These are phyloP conservation scores for Regulus satrapa DNA, from an alignment of 2,113 vertebrate species.

Conservation along the genomic window DNA sequence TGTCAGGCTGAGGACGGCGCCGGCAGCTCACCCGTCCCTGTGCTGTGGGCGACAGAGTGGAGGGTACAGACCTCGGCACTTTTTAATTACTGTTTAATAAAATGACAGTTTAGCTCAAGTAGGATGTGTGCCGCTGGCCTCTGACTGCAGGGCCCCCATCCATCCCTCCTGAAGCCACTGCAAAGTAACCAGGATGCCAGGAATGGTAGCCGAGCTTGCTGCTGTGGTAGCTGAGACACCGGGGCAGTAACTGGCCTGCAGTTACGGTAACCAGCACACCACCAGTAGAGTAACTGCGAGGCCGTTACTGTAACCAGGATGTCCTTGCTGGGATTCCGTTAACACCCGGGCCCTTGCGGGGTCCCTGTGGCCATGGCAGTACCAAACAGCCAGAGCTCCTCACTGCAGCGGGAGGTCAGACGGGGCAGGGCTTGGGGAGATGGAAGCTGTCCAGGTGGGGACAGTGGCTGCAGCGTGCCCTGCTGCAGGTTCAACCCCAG, in stretches of 20 bases:
- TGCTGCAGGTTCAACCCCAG: rapidly evolving
- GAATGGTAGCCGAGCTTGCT: not conserved
- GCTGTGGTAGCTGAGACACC: not conserved
- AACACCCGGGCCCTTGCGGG: rapidly evolving
- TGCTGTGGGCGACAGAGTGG: not conserved
- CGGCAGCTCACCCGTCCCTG: not conserved
- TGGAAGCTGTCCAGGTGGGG: not conserved
- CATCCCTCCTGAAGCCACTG: rapidly evolving
- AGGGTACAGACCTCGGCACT: not conserved
- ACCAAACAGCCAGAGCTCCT: not conserved
- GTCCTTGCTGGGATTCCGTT: not conserved
- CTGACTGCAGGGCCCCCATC: not conserved
- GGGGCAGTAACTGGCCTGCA: rapidly evolving
- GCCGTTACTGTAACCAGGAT: not conserved
- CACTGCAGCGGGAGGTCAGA: not conserved
- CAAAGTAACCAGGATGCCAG: rapidly evolving
- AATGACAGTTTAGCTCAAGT: not conserved
- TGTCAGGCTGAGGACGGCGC: not conserved
- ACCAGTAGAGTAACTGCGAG: not conserved
- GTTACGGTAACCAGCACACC: not conserved
- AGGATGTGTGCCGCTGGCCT: rapidly evolving
- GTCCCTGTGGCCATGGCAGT: not conserved
- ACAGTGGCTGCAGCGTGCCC: rapidly evolving
- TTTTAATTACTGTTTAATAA: slow-evolving; percentile 64
- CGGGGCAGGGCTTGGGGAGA: not conserved